Conservation (phyloP, 2,888 invertebrate genomes). For the Trissonchulus sp. region DNA sequence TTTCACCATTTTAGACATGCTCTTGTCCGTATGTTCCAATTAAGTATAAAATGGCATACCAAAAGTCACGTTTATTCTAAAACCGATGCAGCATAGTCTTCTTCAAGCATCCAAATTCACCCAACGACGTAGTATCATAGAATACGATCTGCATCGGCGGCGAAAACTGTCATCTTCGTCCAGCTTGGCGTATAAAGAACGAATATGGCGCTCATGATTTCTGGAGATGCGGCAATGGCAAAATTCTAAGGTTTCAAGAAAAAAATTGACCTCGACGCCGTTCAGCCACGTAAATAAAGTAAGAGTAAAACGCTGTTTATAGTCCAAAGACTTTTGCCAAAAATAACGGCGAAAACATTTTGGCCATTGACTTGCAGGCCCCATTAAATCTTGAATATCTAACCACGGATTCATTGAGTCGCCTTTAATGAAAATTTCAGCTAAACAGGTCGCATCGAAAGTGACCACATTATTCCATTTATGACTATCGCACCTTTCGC, state of each 20-base stretch:
- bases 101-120: background rate
- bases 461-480: too few relatives aligned
- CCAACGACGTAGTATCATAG: background rate
- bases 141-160: background rate
- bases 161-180: background rate
- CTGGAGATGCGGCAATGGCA: background rate
- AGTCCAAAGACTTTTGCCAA: background rate
- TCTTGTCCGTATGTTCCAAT: too few relatives aligned
- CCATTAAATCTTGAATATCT: background rate
- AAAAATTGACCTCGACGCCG: background rate
- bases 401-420: background rate
- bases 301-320: background rate
- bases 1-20: too few relatives aligned
- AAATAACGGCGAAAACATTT: background rate
- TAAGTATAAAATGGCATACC: too few relatives aligned
- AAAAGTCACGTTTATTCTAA: too few relatives aligned
- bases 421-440: background rate
- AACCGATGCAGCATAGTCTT: too few relatives aligned
- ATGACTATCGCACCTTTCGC: too few relatives aligned
- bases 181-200: background rate
- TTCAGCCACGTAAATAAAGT: background rate
- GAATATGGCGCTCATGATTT: background rate
- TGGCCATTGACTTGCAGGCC: background rate
- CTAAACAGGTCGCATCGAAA: background rate
- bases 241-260: background rate